Conservation (phyloP, 2,888 invertebrate genomes). For the Meteorus cinctellus region DNA sequence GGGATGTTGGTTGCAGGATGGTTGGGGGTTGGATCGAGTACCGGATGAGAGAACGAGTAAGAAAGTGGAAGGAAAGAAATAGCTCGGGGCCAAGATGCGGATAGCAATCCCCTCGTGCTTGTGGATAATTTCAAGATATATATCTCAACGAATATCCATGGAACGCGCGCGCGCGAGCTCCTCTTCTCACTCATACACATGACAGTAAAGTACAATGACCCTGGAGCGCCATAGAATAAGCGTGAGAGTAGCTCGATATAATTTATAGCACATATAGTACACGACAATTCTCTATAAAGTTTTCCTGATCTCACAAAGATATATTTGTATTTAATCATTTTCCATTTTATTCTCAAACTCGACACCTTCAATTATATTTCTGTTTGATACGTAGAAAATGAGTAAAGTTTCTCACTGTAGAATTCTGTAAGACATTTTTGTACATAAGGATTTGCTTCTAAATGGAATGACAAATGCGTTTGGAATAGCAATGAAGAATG, state of each 20-base stretch:
- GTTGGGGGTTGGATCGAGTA: not conserved
- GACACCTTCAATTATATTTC: conserved; percentile 7
- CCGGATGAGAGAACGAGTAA: conserved; percentile 11
- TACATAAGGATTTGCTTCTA: not conserved
- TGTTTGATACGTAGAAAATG: not conserved
- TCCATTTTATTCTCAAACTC: not conserved
- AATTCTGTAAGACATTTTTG: not conserved
- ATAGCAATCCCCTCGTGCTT: conserved; percentile 33
- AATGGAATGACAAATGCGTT: conserved; percentile 18
- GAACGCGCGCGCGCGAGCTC: conserved; percentile 28
- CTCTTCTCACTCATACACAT: not conserved
- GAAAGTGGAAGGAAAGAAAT: conserved; percentile 28
- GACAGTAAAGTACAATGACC: conserved; percentile 34
- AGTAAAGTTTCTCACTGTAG: not conserved
- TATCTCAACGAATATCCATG: conserved; percentile 34
- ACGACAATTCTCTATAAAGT: not conserved
- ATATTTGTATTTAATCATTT: not conserved
- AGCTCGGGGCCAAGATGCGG: conserved; percentile 34
- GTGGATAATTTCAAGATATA: conserved; percentile 38
- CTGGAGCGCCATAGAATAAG: conserved; percentile 24
- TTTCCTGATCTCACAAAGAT: not conserved
- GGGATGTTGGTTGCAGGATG: conserved; percentile 12
- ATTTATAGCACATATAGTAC: conserved; percentile 22
- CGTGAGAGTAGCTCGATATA: conserved; percentile 15
- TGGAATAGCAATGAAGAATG: conserved; percentile 27